Evolutionary conservation across 2,113 vertebrate genomes (phyloP).

Genomic region (Tinamus guttatus): DNA sequence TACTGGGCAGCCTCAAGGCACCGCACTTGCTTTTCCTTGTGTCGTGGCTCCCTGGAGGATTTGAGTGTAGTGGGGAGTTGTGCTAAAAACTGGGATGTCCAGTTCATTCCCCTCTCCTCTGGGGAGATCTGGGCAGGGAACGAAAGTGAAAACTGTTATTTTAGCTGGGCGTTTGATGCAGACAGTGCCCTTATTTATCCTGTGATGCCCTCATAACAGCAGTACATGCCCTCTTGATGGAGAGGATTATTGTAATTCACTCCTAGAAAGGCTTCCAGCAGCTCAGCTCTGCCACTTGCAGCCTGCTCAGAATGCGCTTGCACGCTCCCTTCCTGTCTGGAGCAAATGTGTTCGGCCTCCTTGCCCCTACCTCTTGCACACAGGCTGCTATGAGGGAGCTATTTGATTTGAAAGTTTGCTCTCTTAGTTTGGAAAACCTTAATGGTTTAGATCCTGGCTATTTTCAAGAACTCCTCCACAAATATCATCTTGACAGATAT

Average conservation of each 20-base stretch:
- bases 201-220: conserved; percentile 47
- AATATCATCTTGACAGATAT: conserved; percentile 65
- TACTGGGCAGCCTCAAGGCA: neutral
- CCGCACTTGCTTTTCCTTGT: neutral
- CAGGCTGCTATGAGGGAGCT: conserved; percentile 19
- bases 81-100: neutral
- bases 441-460: conserved; percentile 37
- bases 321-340: neutral
- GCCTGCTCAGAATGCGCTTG: conserved; percentile 21
- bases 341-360: neutral
- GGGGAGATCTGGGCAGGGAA: neutral
- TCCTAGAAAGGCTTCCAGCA: conserved; percentile 53
- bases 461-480: conserved; percentile 64
- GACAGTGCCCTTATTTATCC: conserved; percentile 61
- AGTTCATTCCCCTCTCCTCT: neutral
- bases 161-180: conserved; percentile 4
- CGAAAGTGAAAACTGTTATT: conserved; percentile 45
- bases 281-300: conserved; percentile 65
- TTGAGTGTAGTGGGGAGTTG: neutral
- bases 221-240: conserved; percentile 52
- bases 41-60: neutral
- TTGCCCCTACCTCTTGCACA: neutral
- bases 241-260: conserved; percentile 72
- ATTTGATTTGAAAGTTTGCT: conserved; percentile 51
- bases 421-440: conserved; percentile 20